phyloP scores from a whole-genome alignment of 2,113 vertebrate species.

The Sciurus niger region DNA sequence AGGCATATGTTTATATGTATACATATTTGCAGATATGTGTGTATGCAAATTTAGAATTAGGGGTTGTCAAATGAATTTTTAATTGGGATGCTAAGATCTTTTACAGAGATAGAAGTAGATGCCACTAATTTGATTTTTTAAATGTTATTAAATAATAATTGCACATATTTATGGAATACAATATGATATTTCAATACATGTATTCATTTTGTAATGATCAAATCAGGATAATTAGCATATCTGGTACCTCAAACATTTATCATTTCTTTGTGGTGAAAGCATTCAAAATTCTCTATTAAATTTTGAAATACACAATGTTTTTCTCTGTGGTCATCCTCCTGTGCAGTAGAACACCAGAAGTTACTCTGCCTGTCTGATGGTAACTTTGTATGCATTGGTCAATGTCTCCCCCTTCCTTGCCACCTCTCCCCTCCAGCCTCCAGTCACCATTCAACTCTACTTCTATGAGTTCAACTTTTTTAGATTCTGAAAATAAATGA shows the following conservation, averaged over 20 bases:
- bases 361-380: not conserved
- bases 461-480: not conserved
- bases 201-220: not conserved
- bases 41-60: slow-evolving; percentile 46
- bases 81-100: slow-evolving; percentile 19
- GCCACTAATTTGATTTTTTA: slow-evolving; percentile 11
- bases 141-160: not conserved
- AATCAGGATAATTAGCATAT: not conserved
- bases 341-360: not conserved
- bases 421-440: not conserved
- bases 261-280: not conserved
- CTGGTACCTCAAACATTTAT: not conserved
- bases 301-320: not conserved
- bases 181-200: not conserved
- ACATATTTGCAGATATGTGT: not conserved
- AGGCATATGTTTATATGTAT: too few relatives aligned
- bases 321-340: not conserved
- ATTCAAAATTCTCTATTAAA: not conserved
- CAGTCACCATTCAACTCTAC: not conserved
- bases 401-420: not conserved
- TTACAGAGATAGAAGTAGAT: slow-evolving; percentile 19
- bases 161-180: not conserved
- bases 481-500: not conserved
- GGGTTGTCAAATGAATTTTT: slow-evolving; percentile 4
- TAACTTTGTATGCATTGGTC: not conserved